Base-by-base conservation (phyloP, 2,888 invertebrate genomes). In the Petrolisthes cinctipes region DNA sequence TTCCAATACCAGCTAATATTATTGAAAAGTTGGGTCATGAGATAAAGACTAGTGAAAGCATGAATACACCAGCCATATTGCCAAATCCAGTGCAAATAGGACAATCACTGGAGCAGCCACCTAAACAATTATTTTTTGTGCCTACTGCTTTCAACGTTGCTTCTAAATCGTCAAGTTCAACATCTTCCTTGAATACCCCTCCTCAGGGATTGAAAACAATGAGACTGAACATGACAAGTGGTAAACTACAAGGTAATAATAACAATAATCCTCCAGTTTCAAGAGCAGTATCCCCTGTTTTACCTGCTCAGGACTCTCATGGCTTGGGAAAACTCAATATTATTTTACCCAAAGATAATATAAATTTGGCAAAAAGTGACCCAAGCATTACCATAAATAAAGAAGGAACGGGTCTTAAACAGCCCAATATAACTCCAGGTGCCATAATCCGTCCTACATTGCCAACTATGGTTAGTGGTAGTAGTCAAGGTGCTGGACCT, bases 151-250 rank as follows among this genome's bases (percentile, higher is more conserved):
- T 73, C 51, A 83, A 53, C 23, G 68, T 68, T 37, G 6, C 75
- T 23, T 37, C 79, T 51, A 57, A 57, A 53, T 56, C 86, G 9
- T 23, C 57, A 20, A 83, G 17, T 57, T n/a, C 86, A 78, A 7
- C 71, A 14, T 37, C 83, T 20, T n/a, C 54, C 57, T 5, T 14
- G 51, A 23, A 11, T 17, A 78, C 61, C 17, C 56, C 80, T 75
- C n/a, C 81, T 4, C 81, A 80, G 68, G 82, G 73, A 14, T 85
- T 88, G 85, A 88, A 76, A 53, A 85, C 85, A 23, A 78, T 88
- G 20, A 81, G 51, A 56, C n/a, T 88, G 37, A 88, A 88, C 85
- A 54, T 81, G 78, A 53, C 82, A 17, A 88, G 88, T 82, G 57
- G 56, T 37, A 73, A 37, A 37, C 37, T 37, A 37, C 23, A 79